Evolutionary conservation across 2,888 invertebrate genomes (phyloP).

Genomic region (Byasa hedistus): DNA sequence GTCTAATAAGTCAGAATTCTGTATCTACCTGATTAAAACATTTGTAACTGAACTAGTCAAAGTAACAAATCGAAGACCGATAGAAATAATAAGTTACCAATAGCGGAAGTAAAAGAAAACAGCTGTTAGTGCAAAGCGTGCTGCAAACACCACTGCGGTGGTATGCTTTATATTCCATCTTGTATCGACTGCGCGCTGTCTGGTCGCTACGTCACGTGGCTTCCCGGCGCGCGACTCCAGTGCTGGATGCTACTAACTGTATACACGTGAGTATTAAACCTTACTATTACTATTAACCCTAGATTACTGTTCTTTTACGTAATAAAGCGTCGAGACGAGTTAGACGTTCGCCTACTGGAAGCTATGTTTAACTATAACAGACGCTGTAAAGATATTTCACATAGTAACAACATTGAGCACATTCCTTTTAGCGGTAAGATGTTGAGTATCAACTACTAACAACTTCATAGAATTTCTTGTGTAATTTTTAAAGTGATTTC

Average conservation of each 20-base stretch:
- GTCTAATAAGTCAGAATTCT: constrained; percentile 6
- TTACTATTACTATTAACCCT: not conserved
- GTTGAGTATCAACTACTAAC: too few relatives aligned
- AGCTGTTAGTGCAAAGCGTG: constrained; percentile 47
- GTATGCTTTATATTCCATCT: constrained; percentile 79
- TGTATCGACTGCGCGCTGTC: constrained; percentile 81
- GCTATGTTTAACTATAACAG: too few relatives aligned
- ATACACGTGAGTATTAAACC: constrained; percentile 80
- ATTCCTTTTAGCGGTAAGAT: too few relatives aligned
- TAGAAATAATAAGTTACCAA: constrained; percentile 71
- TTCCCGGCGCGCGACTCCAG: constrained; percentile 80
- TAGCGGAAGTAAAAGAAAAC: constrained; percentile 48
- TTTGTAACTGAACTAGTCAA: constrained; percentile 65
- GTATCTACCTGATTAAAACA: constrained; percentile 36
- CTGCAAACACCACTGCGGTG: constrained; percentile 71
- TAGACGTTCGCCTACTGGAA: too few relatives aligned
- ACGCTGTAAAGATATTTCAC: too few relatives aligned
- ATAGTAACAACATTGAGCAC: too few relatives aligned
- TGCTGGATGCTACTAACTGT: constrained; percentile 86
- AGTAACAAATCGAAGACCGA: constrained; percentile 48
- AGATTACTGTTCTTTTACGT: not conserved
- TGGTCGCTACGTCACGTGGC: constrained; percentile 81
- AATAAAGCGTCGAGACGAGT: too few relatives aligned
- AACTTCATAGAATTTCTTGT: too few relatives aligned
- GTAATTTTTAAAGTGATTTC: too few relatives aligned